Evolutionary conservation across 2,113 vertebrate species (phyloP).

Genomic region (Anguilla rostrata): DNA sequence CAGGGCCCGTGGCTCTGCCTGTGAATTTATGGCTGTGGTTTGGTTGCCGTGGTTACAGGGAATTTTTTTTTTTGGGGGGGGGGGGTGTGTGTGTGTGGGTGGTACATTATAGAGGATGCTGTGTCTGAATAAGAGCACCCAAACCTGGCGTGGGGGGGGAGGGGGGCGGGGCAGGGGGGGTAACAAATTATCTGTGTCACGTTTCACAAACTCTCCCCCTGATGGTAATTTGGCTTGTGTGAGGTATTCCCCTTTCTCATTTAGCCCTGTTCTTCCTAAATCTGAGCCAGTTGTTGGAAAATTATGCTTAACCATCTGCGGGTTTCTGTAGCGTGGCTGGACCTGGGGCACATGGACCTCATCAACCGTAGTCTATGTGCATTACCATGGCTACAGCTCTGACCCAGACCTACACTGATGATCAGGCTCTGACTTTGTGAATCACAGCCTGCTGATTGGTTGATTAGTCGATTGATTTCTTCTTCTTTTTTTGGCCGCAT

Average conservation of each 20-base stretch:
- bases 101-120: not conserved
- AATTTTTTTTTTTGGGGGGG: not conserved
- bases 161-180: too few species aligned
- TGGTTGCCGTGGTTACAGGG: not conserved
- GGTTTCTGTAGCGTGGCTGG: not conserved
- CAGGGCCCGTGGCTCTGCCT: not conserved
- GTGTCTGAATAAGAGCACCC: not conserved
- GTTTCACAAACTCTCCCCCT: not conserved
- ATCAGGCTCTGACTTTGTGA: not conserved
- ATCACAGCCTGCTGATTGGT: not conserved
- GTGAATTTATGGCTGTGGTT: not conserved
- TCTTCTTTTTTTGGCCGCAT: too few species aligned
- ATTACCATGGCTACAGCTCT: conserved; percentile 2
- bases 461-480: not conserved
- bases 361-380: not conserved
- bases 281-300: not conserved
- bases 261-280: not conserved
- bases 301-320: not conserved
- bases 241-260: not conserved
- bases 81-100: not conserved
- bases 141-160: not conserved
- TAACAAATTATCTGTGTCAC: not conserved
- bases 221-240: not conserved
- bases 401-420: not conserved
- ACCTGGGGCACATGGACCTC: not conserved